Evolutionary conservation across 2,113 vertebrate species (phyloP).

Genomic region (Lepidothrix coronata): DNA sequence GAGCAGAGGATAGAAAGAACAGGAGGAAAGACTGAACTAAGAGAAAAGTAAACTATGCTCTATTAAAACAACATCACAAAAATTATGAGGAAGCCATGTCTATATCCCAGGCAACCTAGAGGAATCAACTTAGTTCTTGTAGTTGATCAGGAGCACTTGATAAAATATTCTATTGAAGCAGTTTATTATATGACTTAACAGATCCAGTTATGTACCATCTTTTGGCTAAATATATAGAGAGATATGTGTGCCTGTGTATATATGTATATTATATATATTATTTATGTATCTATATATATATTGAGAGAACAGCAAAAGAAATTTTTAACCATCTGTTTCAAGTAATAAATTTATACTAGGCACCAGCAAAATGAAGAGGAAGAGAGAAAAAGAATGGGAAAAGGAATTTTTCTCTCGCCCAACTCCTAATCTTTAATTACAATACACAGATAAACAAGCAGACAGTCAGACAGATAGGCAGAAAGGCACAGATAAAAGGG

Average conservation of each 20-base stretch:
- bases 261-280: too few species aligned
- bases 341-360: background rate
- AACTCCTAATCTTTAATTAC: constrained; percentile 38
- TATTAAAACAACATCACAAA: background rate
- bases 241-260: background rate
- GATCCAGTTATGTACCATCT: background rate
- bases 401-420: background rate
- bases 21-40: background rate
- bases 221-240: background rate
- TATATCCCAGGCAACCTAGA: background rate
- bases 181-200: background rate
- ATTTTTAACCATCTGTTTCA: background rate
- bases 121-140: background rate
- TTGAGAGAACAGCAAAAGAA: background rate
- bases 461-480: constrained; percentile 30
- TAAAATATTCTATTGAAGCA: background rate
- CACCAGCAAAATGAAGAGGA: background rate
- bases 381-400: background rate
- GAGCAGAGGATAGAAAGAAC: background rate
- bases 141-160: background rate
- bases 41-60: background rate
- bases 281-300: background rate
- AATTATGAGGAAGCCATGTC: background rate
- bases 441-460: constrained; percentile 48
- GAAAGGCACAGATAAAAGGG: constrained; percentile 57